Conservation (phyloP, 2,888 invertebrate species). For the Galerucella nymphaeae region DNA sequence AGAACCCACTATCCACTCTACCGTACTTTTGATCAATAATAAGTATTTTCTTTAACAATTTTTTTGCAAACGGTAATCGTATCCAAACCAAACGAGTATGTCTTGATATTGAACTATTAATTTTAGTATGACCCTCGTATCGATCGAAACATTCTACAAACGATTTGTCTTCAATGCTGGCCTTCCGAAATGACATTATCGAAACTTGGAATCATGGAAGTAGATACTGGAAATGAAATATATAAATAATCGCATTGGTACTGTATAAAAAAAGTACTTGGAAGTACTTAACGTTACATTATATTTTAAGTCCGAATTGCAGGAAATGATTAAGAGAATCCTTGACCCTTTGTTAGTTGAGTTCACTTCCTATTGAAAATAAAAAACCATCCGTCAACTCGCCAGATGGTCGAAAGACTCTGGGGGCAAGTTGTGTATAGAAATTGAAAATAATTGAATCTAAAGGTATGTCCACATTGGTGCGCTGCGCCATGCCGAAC, state of each 20-base stretch:
- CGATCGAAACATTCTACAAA: background rate
- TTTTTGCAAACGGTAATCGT: no score
- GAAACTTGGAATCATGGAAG: conserved; percentile 6
- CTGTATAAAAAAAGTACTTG: background rate
- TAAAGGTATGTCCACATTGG: no score
- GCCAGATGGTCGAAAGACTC: no score
- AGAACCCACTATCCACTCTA: no score
- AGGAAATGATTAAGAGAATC: conserved; percentile 24
- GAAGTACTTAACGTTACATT: conserved; percentile 9
- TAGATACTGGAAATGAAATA: conserved; percentile 1
- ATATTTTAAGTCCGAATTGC: conserved; percentile 16
- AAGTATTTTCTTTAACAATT: no score
- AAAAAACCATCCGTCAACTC: no score
- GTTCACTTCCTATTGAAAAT: background rate
- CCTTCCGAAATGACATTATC: conserved; percentile 12
- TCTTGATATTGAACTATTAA: background rate
- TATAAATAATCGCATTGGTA: background rate
- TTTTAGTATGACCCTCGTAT: background rate
- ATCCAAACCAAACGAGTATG: no score
- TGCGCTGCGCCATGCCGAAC: no score
- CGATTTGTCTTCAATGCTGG: background rate
- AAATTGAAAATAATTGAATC: no score
- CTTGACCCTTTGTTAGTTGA: conserved; percentile 14
- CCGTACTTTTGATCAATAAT: no score
- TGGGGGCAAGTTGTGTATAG: no score